A percentile compares a stretch with the other conserved stretches of the same genome.
Conservation (phyloP, 2,797 vertebrate species). For the Fundulus diaphanus region DNA sequence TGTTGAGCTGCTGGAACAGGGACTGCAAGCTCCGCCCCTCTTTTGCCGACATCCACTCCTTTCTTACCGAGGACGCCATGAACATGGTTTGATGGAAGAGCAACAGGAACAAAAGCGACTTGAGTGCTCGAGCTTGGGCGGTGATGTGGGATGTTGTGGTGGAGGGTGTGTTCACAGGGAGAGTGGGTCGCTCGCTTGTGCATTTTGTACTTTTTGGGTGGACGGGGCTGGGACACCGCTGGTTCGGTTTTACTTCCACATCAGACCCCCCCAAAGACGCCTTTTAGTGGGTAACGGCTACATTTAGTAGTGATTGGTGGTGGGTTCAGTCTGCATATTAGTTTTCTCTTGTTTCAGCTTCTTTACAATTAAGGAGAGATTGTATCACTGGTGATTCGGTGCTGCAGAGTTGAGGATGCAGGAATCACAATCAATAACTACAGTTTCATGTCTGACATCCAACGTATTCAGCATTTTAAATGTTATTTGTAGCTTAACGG, state of each 20-base stretch:
- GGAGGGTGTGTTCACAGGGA: conserved; percentile 52
- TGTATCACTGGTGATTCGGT: conserved; percentile 30
- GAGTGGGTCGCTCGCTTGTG: conserved; percentile 66
- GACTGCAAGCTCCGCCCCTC: conserved; percentile 92
- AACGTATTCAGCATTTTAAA: conserved; percentile 17
- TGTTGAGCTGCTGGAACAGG: conserved; percentile 93
- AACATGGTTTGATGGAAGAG: conserved; percentile 82
- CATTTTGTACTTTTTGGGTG: conserved; percentile 64
- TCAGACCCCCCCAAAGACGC: conserved; percentile 48
- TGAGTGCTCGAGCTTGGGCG: conserved; percentile 3
- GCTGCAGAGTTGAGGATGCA: conserved; percentile 27
- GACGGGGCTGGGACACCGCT: conserved; percentile 76
- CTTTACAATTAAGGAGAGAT: conserved; percentile 23
- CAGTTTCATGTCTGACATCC: conserved; percentile 4
- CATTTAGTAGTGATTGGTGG: conserved; percentile 66
- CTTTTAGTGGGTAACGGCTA: conserved; percentile 44
- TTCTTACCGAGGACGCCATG: conserved; percentile 88
- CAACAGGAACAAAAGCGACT: conserved; percentile 1
- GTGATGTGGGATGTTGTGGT: conserved; percentile 42
- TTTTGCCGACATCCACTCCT: conserved; percentile 88
- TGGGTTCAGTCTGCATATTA: conserved; percentile 72
- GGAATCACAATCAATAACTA: conserved; percentile 19
- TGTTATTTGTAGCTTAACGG: conserved; percentile 16
- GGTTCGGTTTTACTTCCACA: conserved; percentile 78
- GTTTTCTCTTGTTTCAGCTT: conserved; percentile 54